Conservation (phyloP, 2,888 invertebrate species). For the Perithous albicinctus region DNA sequence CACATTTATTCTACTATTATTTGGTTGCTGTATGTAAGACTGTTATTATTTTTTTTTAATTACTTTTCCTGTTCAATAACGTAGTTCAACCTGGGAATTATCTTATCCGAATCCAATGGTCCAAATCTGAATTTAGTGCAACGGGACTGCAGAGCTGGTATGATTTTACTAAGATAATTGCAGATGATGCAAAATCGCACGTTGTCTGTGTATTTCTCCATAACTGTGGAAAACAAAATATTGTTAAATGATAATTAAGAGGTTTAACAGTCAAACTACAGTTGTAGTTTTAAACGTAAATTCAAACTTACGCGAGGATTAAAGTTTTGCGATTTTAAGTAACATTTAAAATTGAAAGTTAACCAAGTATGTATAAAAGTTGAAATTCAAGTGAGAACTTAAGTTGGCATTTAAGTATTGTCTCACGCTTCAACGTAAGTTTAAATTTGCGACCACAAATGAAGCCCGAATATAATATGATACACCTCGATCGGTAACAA, state of each 20-base stretch:
- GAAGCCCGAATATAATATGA: too few species aligned
- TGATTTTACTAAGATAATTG: constrained; percentile 99
- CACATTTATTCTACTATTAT: background rate
- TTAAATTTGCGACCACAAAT: too few species aligned
- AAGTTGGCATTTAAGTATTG: too few species aligned
- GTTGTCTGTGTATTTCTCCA: constrained; percentile 99
- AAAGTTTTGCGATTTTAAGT: too few species aligned
- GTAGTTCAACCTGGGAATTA: constrained; percentile 94
- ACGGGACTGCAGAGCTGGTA: constrained; percentile 98
- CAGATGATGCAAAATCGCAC: constrained; percentile 99
- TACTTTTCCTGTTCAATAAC: constrained; percentile 94
- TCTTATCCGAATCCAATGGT: constrained; percentile 93
- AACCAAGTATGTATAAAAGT: too few species aligned
- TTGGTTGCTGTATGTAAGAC: background rate
- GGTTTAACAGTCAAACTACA: too few species aligned
- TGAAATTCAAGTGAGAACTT: too few species aligned
- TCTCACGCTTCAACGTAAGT: too few species aligned
- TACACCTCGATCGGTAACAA: too few species aligned
- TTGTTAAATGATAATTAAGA: constrained; percentile 5
- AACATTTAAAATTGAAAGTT: too few species aligned
- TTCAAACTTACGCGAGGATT: too few species aligned
- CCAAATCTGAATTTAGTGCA: constrained; percentile 99
- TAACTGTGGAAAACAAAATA: constrained; percentile 89
- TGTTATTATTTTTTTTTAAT: constrained; percentile 59
- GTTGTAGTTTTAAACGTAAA: too few species aligned